phyloP scores from a whole-genome alignment of 2,888 invertebrate species.

The Congeria kusceri region DNA sequence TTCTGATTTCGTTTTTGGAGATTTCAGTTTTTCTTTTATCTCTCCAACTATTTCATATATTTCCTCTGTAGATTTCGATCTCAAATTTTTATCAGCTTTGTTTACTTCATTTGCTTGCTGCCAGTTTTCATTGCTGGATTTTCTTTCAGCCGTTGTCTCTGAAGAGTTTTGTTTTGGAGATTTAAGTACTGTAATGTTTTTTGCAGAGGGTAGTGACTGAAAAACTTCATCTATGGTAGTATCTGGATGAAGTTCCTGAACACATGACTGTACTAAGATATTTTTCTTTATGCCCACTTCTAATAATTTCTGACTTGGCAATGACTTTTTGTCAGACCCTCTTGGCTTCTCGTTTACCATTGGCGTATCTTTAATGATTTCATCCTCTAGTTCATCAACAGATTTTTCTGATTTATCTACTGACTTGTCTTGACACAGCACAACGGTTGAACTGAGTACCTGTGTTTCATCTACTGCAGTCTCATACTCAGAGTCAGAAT shows the following conservation, averaged over 20 bases:
- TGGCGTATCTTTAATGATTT: not conserved
- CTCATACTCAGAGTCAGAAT: not conserved
- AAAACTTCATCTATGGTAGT: not conserved
- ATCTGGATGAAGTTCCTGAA: not conserved
- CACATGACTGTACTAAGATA: not conserved
- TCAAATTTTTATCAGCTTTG: constrained; percentile 1
- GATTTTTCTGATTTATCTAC: not conserved
- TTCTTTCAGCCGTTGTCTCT: not conserved
- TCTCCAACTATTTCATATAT: constrained; percentile 35
- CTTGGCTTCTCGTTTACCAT: no score
- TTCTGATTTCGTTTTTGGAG: constrained; percentile 10
- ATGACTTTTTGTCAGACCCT: no score
- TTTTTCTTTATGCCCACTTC: no score
- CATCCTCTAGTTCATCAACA: not conserved
- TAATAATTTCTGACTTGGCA: no score
- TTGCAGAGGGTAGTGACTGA: not conserved
- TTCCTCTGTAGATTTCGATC: constrained; percentile 47
- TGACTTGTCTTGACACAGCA: not conserved
- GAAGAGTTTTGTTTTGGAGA: not conserved
- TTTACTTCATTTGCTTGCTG: constrained; percentile 1
- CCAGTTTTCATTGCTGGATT: not conserved
- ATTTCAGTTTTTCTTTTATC: constrained; percentile 33
- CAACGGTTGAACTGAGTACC: not conserved
- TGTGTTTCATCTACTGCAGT: no score
- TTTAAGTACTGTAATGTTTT: constrained; percentile 1